These are phyloP conservation scores for Mamestra brassicae DNA, from an alignment of 2,888 invertebrate genomes.

Conservation along the genomic window DNA sequence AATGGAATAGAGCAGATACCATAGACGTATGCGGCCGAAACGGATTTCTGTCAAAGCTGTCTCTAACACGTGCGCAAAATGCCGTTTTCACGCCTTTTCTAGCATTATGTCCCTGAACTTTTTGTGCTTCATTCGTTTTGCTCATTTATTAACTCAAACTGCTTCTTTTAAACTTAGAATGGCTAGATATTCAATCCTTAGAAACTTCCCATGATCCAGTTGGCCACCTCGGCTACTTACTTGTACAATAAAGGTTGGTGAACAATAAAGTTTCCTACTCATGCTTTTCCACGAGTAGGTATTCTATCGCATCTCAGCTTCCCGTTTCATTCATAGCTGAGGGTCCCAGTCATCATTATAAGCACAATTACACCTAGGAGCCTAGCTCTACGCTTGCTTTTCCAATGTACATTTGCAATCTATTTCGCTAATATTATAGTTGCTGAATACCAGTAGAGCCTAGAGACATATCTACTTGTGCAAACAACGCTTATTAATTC, in stretches of 20 bases:
- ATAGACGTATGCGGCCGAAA: conserved; percentile 68
- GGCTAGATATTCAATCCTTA: neutral
- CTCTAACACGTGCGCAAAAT: conserved; percentile 70
- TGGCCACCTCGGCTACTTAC: neutral
- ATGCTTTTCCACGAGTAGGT: too few species aligned
- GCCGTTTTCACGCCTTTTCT: conserved; percentile 61
- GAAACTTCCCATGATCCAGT: neutral
- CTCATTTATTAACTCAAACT: neutral
- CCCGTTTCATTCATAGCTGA: neutral
- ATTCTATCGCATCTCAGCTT: neutral
- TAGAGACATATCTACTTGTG: neutral
- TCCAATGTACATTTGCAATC: neutral
- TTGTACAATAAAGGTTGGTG: too few species aligned
- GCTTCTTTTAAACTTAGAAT: neutral
- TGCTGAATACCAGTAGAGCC: neutral
- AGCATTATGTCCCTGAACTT: conserved; percentile 27
- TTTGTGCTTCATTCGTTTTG: conserved; percentile 6
- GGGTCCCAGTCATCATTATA: neutral
- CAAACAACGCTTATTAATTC: conserved; percentile 4
- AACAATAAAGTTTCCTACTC: too few species aligned
- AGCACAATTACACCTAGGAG: neutral
- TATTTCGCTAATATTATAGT: neutral
- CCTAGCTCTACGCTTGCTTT: neutral
- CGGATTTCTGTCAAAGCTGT: conserved; percentile 80
- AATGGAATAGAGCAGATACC: conserved; percentile 64